These are phyloP conservation scores for Diglossa cyanea DNA, from an alignment of 2,797 vertebrate species.

Conservation along the genomic window DNA sequence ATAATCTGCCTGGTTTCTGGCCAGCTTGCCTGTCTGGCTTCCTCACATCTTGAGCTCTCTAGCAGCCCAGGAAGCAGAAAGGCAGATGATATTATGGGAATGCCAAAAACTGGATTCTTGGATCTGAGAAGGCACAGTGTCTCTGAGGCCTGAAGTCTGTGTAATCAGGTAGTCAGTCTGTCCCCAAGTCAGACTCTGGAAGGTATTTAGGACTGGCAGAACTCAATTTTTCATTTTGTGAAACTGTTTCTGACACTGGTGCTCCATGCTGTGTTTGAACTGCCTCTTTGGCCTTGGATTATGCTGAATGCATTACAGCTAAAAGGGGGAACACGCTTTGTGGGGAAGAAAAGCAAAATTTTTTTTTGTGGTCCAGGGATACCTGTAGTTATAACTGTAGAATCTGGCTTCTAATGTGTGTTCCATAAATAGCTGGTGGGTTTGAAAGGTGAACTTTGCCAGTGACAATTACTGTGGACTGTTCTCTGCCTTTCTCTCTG, in stretches of 20 bases:
- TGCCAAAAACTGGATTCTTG: background rate
- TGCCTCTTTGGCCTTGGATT: background rate
- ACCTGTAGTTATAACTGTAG: background rate
- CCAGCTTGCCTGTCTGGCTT: constrained; percentile 3
- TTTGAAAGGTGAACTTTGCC: constrained; percentile 9
- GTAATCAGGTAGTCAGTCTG: background rate
- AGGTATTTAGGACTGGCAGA: background rate
- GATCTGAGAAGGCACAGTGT: background rate
- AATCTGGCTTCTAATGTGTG: background rate
- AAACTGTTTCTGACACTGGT: background rate
- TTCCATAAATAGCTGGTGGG: background rate
- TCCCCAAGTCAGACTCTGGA: background rate
- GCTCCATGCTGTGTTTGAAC: background rate
- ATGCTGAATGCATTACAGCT: background rate
- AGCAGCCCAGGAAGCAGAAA: constrained; percentile 2
- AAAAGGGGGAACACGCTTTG: background rate
- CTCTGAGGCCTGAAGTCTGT: background rate
- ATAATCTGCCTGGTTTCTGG: constrained; percentile 6
- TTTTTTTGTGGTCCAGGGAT: background rate
- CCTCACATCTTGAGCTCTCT: background rate
- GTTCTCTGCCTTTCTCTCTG: background rate
- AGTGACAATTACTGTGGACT: background rate
- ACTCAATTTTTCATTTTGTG: background rate
- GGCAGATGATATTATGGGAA: background rate
- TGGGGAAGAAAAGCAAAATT: background rate